Conservation (phyloP, 1,140 invertebrate genomes). For the Drosophila fuyamai region DNA sequence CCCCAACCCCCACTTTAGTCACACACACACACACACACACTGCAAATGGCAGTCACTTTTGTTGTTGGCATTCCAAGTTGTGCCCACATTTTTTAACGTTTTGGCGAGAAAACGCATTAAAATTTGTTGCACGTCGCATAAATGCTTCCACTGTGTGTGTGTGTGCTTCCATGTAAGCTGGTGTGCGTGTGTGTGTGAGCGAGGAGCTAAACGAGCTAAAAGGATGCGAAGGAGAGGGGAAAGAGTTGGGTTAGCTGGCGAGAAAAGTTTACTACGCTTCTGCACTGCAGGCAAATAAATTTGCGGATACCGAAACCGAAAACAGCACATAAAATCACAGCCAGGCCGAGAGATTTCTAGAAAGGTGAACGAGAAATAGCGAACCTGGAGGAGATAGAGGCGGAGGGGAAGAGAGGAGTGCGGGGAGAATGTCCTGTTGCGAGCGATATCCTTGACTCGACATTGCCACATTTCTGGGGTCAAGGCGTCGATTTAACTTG, state of each 20-base stretch:
- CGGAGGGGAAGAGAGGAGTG: not conserved
- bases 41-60: conserved; percentile 74
- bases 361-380: conserved; percentile 50
- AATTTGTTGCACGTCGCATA: conserved; percentile 83
- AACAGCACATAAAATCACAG: conserved; percentile 82
- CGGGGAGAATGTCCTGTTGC: conserved; percentile 3
- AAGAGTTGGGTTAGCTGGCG: conserved; percentile 42
- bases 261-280: conserved; percentile 69
- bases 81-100: conserved; percentile 82
- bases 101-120: conserved; percentile 81
- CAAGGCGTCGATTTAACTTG: conserved; percentile 16
- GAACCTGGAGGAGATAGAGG: not conserved
- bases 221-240: conserved; percentile 3
- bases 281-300: conserved; percentile 82
- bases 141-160: conserved; percentile 62
- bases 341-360: conserved; percentile 55
- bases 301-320: conserved; percentile 77
- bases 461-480: conserved; percentile 36
- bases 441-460: conserved; percentile 50
- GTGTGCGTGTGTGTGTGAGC: conserved; percentile 19
- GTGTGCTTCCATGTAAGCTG: conserved; percentile 19
- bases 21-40: conserved; percentile 33
- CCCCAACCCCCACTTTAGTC: conserved; percentile 18
- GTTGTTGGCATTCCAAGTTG: conserved; percentile 74
- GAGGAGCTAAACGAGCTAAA: conserved; percentile 40